These are phyloP conservation scores for Rhagoletis zephyria DNA, from an alignment of 1,140 invertebrate species.

Conservation along the genomic window DNA sequence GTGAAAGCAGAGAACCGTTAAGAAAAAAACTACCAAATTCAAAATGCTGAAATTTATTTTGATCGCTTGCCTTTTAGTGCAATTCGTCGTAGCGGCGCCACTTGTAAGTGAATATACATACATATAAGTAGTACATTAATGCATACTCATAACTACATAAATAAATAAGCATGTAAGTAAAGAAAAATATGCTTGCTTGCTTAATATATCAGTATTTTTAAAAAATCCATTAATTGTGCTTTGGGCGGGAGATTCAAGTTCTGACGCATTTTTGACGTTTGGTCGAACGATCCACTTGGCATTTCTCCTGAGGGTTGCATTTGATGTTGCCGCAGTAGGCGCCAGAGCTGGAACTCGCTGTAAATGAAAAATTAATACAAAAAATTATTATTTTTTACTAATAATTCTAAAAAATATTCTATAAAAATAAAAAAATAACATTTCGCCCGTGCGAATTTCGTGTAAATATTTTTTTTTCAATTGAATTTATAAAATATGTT, in stretches of 20 bases:
- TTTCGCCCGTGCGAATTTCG: background rate
- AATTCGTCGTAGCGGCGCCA: conserved; percentile 30
- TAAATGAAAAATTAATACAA: conserved; percentile 33
- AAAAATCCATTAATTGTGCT: background rate
- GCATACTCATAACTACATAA: background rate
- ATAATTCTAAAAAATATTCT: background rate
- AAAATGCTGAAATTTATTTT: conserved; percentile 51
- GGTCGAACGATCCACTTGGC: conserved; percentile 78
- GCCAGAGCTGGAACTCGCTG: conserved; percentile 74
- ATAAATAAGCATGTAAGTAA: background rate
- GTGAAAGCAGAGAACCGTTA: conserved; percentile 18
- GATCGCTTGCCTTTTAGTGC: conserved; percentile 29
- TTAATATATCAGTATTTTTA: background rate
- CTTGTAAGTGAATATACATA: conserved; percentile 10
- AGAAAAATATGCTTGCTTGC: background rate
- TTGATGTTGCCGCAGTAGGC: conserved; percentile 81
- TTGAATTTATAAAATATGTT: background rate
- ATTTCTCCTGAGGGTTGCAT: conserved; percentile 80
- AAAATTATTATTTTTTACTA: background rate
- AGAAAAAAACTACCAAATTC: conserved; percentile 9
- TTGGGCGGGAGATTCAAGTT: conserved; percentile 69
- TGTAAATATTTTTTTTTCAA: background rate
- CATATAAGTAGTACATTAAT: background rate
- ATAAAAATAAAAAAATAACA: too few species aligned
- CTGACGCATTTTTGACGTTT: conserved; percentile 80